Percentiles rank a stretch among this genome's conserved stretches.
Conservation (phyloP, 2,113 vertebrate genomes). For the Microtus oregoni region DNA sequence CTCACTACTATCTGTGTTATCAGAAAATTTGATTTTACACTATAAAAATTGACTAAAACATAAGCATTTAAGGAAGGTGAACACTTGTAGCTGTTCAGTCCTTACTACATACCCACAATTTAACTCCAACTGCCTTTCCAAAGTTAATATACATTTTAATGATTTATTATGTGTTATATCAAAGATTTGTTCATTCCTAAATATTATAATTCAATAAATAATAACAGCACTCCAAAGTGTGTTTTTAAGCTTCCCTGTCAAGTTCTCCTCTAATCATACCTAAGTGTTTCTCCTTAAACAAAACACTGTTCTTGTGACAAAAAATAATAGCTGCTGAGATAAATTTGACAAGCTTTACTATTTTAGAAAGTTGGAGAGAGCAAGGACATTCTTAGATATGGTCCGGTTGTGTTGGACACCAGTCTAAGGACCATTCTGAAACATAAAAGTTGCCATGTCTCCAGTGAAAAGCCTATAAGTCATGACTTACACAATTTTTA, state of each 20-base stretch:
- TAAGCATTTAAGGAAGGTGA: not conserved
- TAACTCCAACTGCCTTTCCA: slow-evolving; percentile 8
- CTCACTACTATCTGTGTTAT: not conserved
- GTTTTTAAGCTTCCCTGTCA: not conserved
- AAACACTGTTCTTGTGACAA: not conserved
- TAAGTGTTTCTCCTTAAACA: not conserved
- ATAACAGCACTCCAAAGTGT: not conserved
- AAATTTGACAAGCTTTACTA: not conserved
- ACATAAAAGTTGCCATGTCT: not conserved
- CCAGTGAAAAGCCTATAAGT: not conserved
- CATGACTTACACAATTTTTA: not conserved
- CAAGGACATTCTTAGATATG: not conserved
- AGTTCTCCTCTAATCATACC: not conserved
- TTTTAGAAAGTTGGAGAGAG: not conserved
- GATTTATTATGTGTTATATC: not conserved
- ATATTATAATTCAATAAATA: not conserved
- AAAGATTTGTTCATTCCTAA: not conserved
- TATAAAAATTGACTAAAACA: not conserved
- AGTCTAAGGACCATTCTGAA: not conserved
- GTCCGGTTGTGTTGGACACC: not conserved
- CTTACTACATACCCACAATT: not conserved
- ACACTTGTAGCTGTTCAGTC: not conserved
- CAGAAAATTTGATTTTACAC: slow-evolving; percentile 11
- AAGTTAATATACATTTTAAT: not conserved
- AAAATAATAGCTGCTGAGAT: not conserved